These are phyloP conservation scores for Zaprionus obscuricornis DNA, from an alignment of 2,888 invertebrate species.

Conservation along the genomic window DNA sequence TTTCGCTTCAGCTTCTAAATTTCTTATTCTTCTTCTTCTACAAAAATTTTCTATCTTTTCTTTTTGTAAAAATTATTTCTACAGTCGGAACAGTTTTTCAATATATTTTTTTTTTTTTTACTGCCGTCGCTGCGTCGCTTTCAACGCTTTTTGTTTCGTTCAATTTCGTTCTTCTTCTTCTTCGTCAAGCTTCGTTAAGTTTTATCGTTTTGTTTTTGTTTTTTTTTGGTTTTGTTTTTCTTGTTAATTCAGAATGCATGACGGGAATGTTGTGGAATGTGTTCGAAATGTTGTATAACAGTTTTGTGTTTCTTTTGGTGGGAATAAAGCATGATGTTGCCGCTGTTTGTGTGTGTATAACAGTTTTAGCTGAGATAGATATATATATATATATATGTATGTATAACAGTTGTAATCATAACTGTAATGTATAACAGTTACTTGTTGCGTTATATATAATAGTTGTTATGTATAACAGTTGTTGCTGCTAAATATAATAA, in stretches of 20 bases:
- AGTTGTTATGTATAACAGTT: slow-evolving; percentile 4
- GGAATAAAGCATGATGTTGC: neutral
- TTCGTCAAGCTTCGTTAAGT: slow-evolving; percentile 11
- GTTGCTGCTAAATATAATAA: no score
- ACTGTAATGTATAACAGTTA: slow-evolving; percentile 15
- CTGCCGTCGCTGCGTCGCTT: slow-evolving; percentile 40
- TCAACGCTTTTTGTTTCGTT: slow-evolving; percentile 42
- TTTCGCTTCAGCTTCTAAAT: no score
- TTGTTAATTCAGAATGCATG: slow-evolving; percentile 10
- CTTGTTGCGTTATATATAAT: neutral
- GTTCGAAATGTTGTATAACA: neutral
- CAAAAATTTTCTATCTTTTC: no score
- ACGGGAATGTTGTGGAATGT: no score
- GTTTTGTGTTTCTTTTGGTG: no score
- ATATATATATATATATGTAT: no score
- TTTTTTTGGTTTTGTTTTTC: slow-evolving; percentile 1
- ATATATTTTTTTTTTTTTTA: no score
- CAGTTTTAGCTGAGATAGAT: no score
- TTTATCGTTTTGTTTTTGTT: slow-evolving; percentile 9
- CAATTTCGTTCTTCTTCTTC: slow-evolving; percentile 22
- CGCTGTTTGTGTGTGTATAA: no score
- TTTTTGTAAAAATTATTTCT: no score
- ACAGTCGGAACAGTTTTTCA: slow-evolving; percentile 35
- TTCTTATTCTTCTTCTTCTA: slow-evolving; percentile 14
- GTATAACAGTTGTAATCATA: neutral